Evolutionary conservation across 2,797 vertebrate genomes (phyloP), one percentile per base, ranked within the genome.

Genomic region (Oreochromis grahami): DNA sequence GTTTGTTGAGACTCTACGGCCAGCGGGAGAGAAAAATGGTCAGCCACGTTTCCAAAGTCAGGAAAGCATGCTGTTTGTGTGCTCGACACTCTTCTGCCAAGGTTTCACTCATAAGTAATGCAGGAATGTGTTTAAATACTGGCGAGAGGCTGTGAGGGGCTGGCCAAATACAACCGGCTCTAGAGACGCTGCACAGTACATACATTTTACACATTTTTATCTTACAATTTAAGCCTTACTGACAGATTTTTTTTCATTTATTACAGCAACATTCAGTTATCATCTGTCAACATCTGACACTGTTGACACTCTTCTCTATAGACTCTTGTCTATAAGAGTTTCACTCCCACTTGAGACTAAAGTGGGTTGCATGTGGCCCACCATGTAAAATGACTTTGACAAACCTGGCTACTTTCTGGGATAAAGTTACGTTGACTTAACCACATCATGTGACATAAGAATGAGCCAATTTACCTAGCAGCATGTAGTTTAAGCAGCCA

Each of bases 1-100:
- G 43, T 26, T 50, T 85, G 83, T 56, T 55, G 48, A 88, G 88
- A 76, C 93, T 93, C 87, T 2, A 17, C 14, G 1, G 38, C 15
- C 34, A 88, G 60, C 13, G 77, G 8, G 7, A 80, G 21, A 87
- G 3, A 29, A 3, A 3, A 56, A 41, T 26, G 11, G 53, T 92
- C 65, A 94, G 34, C 7, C 0, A 2, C 38, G 13, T 76, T 13
- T 58, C 45, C n/a, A 41, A 13, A 43, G 8, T 24, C 14, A 4
- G 24, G 4, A 41, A 17, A 65, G 24, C 3, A 3, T 14, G 13
- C 2, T 1, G 15, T 77, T 48, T 21, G 58, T 17, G 19, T 24
- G 26, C 8, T 1, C 8, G 3, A 60, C 19, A 3, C 10, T n/a
- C 19, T 4, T 11, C 36, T 56, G 52, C 19, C 53, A 34, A 24